Percentiles rank a stretch among this genome's conserved stretches.
Conservation (phyloP, 2,888 invertebrate genomes). For the Epinotia demarniana region DNA sequence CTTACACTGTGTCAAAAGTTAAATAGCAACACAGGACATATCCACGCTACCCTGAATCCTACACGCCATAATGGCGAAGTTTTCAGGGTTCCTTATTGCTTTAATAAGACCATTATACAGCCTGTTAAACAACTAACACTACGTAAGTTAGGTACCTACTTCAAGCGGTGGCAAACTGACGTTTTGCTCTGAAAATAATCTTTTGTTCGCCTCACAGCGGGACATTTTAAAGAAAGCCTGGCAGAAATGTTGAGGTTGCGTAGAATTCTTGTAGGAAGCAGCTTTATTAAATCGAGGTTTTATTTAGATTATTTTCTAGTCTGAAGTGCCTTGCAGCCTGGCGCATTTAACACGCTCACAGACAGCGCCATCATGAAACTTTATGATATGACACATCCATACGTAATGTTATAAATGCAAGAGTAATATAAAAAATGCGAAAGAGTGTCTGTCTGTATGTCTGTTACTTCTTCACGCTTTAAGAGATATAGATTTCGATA, state of each 20-base stretch:
- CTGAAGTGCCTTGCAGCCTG: too few relatives aligned
- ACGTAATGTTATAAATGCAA: too few relatives aligned
- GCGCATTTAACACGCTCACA: too few relatives aligned
- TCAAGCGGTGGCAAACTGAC: neutral
- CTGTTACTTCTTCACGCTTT: too few relatives aligned
- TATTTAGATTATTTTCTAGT: too few relatives aligned
- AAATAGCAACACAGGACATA: constrained; percentile 37
- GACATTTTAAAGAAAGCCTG: neutral
- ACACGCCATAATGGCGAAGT: constrained; percentile 43
- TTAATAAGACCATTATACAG: constrained; percentile 25
- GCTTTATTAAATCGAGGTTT: neutral
- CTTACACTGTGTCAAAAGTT: neutral
- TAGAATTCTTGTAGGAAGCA: neutral
- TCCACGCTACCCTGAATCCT: constrained; percentile 27
- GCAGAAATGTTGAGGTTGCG: neutral
- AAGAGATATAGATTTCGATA: too few relatives aligned
- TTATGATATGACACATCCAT: too few relatives aligned
- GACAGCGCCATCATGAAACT: too few relatives aligned
- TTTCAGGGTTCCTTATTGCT: constrained; percentile 30
- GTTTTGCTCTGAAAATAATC: neutral
- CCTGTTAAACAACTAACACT: constrained; percentile 11
- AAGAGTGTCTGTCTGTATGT: too few relatives aligned
- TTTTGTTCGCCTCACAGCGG: neutral
- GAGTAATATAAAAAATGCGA: too few relatives aligned
- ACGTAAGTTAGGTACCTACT: constrained; percentile 1